Percentiles rank a stretch among this genome's conserved stretches.
Conservation (phyloP, 2,888 invertebrate species). For the Unio delphinus region DNA sequence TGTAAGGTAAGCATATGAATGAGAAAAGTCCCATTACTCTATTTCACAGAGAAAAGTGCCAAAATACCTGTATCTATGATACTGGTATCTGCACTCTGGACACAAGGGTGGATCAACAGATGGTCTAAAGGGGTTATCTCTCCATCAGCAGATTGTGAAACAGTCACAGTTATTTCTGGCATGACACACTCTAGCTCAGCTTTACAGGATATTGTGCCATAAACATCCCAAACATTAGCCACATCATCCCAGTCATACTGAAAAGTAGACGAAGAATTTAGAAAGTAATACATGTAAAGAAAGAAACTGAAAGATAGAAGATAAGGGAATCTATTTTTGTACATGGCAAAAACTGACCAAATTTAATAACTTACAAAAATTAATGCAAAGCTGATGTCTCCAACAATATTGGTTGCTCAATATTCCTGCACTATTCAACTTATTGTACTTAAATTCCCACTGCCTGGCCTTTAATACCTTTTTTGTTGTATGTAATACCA, state of each 20-base stretch:
- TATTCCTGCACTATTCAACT: too few species aligned
- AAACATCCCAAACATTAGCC: conserved; percentile 57
- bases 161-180: conserved; percentile 59
- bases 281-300: too few species aligned
- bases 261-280: conserved; percentile 1
- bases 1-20: not conserved
- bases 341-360: too few species aligned
- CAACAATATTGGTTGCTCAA: too few species aligned
- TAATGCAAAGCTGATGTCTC: too few species aligned
- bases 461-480: too few species aligned
- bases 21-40: not conserved
- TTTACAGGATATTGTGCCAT: conserved; percentile 60
- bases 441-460: too few species aligned
- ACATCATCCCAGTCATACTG: conserved; percentile 60
- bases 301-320: not conserved
- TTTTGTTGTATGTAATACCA: too few species aligned
- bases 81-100: conserved; percentile 58
- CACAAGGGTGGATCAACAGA: conserved; percentile 62
- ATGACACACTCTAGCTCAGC: conserved; percentile 62
- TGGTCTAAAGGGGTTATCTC: conserved; percentile 54
- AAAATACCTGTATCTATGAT: conserved; percentile 38
- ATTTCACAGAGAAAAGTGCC: not conserved
- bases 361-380: too few species aligned
- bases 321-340: too few species aligned
- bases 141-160: conserved; percentile 50